These are phyloP conservation scores for Plebejus anna DNA, from an alignment of 2,888 invertebrate genomes.

Conservation along the genomic window DNA sequence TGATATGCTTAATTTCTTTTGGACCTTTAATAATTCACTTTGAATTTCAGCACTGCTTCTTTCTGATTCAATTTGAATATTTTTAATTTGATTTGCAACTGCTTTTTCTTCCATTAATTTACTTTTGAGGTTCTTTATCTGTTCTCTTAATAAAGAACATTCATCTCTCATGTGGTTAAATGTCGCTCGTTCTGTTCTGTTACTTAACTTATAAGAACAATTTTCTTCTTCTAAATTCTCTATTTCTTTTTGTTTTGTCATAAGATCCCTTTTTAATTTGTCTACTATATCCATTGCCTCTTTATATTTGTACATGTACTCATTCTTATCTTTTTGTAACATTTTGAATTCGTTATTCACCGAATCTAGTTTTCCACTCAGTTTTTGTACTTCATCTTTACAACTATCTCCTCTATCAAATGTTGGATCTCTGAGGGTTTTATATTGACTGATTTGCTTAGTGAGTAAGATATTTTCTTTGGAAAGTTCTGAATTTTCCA, in stretches of 20 bases:
- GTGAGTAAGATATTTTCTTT: constrained; percentile 68
- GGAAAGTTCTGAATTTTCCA: constrained; percentile 67
- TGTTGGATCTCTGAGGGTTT: constrained; percentile 50
- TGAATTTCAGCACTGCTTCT: constrained; percentile 85
- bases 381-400: constrained; percentile 53
- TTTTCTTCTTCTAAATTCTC: constrained; percentile 71
- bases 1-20: constrained; percentile 82
- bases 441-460: constrained; percentile 62
- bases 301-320: constrained; percentile 62
- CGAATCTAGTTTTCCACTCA: constrained; percentile 57
- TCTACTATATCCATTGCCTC: constrained; percentile 61
- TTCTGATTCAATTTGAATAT: constrained; percentile 88
- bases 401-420: constrained; percentile 49
- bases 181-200: constrained; percentile 66
- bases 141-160: constrained; percentile 66
- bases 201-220: constrained; percentile 67
- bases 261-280: constrained; percentile 65
- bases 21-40: constrained; percentile 81
- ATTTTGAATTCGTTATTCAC: constrained; percentile 56
- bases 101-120: constrained; percentile 74
- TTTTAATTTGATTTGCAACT: constrained; percentile 78
- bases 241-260: constrained; percentile 64
- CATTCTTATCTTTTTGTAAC: constrained; percentile 64
- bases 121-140: constrained; percentile 68
- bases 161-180: constrained; percentile 67